Percentiles rank a stretch among this genome's conserved stretches.
phyloP scores from a whole-genome alignment of 2,797 vertebrate genomes.

The Xenops minutus region DNA sequence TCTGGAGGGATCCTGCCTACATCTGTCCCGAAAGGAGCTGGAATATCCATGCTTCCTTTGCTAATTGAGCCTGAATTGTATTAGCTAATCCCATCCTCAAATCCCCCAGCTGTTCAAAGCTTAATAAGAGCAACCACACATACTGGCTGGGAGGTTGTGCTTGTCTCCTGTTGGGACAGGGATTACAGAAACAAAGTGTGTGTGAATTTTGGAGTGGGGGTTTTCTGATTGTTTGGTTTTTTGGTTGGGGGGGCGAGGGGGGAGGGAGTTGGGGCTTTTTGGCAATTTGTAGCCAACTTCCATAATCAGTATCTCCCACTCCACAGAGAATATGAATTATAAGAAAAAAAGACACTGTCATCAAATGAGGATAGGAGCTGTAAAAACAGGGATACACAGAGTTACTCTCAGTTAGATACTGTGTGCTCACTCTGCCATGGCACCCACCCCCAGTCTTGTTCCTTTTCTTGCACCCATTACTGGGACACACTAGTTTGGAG shows the following conservation, averaged over 20 bases:
- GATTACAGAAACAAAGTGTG: not conserved
- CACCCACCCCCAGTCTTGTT: not conserved
- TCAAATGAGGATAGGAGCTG: not conserved
- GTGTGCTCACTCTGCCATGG: not conserved
- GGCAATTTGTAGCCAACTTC: not conserved
- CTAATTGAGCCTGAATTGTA: conserved; percentile 8
- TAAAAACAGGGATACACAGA: not conserved
- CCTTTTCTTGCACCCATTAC: not conserved
- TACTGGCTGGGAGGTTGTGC: not conserved
- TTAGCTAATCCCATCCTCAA: conserved; percentile 20
- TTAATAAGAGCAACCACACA: not conserved
- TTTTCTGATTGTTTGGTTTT: not conserved
- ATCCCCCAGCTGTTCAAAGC: conserved; percentile 8
- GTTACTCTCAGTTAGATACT: not conserved
- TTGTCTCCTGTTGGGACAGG: not conserved
- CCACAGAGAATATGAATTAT: not conserved
- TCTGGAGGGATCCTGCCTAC: not conserved
- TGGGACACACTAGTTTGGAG: not conserved
- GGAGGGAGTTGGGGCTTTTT: not conserved
- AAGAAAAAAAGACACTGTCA: not conserved
- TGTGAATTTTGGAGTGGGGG: not conserved
- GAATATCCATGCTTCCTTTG: conserved; percentile 12
- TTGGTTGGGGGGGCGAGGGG: not conserved
- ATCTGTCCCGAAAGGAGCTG: not conserved
- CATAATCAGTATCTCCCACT: not conserved